Base-by-base conservation (phyloP, 2,797 vertebrate species). In the Rachycentron canadum region DNA sequence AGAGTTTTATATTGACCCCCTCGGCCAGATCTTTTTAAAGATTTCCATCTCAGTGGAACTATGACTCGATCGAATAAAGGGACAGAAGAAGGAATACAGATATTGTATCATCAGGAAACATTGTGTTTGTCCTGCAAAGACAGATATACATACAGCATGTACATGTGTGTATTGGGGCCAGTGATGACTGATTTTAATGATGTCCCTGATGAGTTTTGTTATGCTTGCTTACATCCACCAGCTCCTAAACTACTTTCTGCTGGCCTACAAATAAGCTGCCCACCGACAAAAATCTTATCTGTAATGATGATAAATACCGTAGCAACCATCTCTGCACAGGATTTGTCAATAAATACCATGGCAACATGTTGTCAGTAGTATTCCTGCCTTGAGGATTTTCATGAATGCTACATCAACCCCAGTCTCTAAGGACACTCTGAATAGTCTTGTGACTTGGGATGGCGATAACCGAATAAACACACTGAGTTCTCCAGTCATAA, bases 291-390 rank as follows among this genome's bases (percentile, higher is more conserved):
- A 58, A 25, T 66, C 16, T 16, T 59, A 72, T 79, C 50, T 40
- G 34, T 65, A 69, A 80, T 76, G 49, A 78, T 76, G 70, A 88
- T 83, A 78, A 91, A 80, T 77, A 65, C 73, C 7, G 13, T 45
- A 25, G 52, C 45, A 81, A 73, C 71, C 36, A 36, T 74, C 50
- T 21, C 17, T 26, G 32, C 1, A 2, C 66, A 63, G 41, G 45
- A 74, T 85, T 79, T 82, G 21, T 82, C 81, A 81, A 73, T 68
- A 81, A 79, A 75, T 62, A 66, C 61, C 64, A 75, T 59, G 59
- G 81, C 53, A 81, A 76, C 64, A 47, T 59, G 53, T 69, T 69
- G 66, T 76, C 73, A 36, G 69, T 69, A 36, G 16, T 47, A 57
- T 60, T 76, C 8, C 60, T 72, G 68, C 63, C 75, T 68, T 34